Evolutionary conservation across 1,140 invertebrate genomes (phyloP), one percentile per base, ranked within the genome.

Genomic region (Habropoda laboriosa): DNA sequence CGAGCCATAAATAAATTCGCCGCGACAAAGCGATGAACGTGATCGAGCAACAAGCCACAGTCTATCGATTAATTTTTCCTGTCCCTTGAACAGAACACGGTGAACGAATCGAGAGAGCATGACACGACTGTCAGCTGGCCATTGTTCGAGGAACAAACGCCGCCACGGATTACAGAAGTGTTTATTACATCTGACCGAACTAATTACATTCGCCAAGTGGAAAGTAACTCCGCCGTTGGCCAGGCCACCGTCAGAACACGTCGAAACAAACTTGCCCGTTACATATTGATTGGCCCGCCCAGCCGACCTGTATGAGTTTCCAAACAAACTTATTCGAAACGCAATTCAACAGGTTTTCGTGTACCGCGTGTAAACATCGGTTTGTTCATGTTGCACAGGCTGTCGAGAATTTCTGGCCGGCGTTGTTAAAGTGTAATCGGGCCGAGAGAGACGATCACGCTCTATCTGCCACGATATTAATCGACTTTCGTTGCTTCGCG

Each of bases 341-440:
- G 80, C 80, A 67, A 86, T 86, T 86, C 85, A 86, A 86, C 85
- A 86, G 85, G 85, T 86, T 77, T 83, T 83, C 68, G 80, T 86
- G 85, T 86, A 61, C 66, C 80, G 60, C 67, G 80, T 73, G 83
- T 80, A 86, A 86, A 86, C 76, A 82, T 51, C 58, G 81, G 80
- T 86, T 86, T 80, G 80, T 86, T 86, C 83, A 61, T 82, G 76
- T 81, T 86, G 81, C 73, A 79, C 68, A 35, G 67, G 60, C 79
- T 72, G 67, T 58, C 68, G 68, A 60, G 74, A 73, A 77, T 78
- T 82, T 57, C 49, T 63, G 76, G 63, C 30, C 49, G 32, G 49
- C 57, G 60, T 58, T 79, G 79, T 83, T 79, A 58, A 83, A 84
- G 64, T 58, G 72, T 49, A 84, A 80, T 67, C 71, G 71, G 58